Evolutionary conservation across 2,113 vertebrate species (phyloP).

Genomic region (Nothobranchius kuhntae): DNA sequence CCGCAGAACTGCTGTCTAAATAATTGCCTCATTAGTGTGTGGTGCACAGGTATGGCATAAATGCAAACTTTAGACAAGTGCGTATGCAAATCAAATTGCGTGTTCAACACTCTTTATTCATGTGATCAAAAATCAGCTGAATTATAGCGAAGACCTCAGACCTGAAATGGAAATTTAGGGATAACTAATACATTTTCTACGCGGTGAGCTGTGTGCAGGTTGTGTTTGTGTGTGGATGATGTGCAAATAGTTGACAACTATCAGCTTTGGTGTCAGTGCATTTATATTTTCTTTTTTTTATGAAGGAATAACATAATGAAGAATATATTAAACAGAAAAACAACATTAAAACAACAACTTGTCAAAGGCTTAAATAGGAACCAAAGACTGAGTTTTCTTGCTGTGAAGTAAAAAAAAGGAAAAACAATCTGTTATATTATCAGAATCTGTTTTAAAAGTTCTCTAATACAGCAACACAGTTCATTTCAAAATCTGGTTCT

Average conservation of each 20-base stretch:
- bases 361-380: conserved; percentile 23
- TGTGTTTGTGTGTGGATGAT: conserved; percentile 43
- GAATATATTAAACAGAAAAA: not conserved
- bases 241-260: conserved; percentile 50
- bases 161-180: conserved; percentile 64
- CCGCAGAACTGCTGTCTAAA: conserved; percentile 64
- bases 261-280: conserved; percentile 38
- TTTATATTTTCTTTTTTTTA: conserved; percentile 17
- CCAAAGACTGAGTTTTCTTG: not conserved
- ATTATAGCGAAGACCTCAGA: conserved; percentile 51
- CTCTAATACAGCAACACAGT: not conserved
- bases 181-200: conserved; percentile 66
- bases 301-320: conserved; percentile 9
- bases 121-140: conserved; percentile 68
- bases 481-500: not conserved
- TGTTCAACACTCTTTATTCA: conserved; percentile 71
- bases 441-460: conserved; percentile 15
- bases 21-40: conserved; percentile 81
- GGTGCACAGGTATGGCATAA: conserved; percentile 66
- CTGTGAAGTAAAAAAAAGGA: not conserved
- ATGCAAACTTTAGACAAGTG: conserved; percentile 70
- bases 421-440: conserved; percentile 25
- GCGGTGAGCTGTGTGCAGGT: conserved; percentile 47
- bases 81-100: conserved; percentile 71
- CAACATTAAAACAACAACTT: not conserved